These are phyloP conservation scores for Cottus gobio DNA, from an alignment of 2,113 vertebrate genomes.

Conservation along the genomic window DNA sequence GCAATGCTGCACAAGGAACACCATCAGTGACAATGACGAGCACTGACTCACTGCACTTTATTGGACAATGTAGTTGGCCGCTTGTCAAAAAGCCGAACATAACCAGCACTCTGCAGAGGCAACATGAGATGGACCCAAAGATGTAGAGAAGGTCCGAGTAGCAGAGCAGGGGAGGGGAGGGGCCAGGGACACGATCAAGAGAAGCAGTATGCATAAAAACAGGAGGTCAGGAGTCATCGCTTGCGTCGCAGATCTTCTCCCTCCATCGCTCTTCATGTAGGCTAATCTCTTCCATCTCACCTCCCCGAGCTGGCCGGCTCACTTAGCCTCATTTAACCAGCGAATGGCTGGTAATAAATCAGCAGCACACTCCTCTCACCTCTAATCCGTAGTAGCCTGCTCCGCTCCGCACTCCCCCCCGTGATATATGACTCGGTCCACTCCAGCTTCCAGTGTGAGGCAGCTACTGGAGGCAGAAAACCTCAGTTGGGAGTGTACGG, in stretches of 20 bases:
- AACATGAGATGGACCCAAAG: neutral
- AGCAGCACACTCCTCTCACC: constrained; percentile 55
- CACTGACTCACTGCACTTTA: constrained; percentile 13
- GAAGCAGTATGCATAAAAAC: constrained; percentile 7
- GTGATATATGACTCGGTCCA: constrained; percentile 60
- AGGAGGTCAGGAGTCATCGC: constrained; percentile 40
- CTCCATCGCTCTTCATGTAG: constrained; percentile 59
- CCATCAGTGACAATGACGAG: constrained; percentile 2
- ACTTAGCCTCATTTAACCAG: constrained; percentile 77
- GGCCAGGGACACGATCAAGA: constrained; percentile 24
- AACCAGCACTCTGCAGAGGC: neutral
- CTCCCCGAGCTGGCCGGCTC: constrained; percentile 52
- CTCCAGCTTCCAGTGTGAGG: constrained; percentile 10
- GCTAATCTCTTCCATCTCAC: constrained; percentile 76
- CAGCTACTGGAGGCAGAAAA: constrained; percentile 24
- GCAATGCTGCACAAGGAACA: neutral
- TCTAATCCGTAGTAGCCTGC: constrained; percentile 53
- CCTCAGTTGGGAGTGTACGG: constrained; percentile 4
- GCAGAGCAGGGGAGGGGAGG: constrained; percentile 4
- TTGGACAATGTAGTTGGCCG: constrained; percentile 4
- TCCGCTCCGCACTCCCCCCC: constrained; percentile 36
- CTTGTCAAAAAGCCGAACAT: neutral
- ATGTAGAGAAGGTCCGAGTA: neutral
- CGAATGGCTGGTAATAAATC: constrained; percentile 70
- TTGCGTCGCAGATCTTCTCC: constrained; percentile 41